Evolutionary conservation across 2,797 vertebrate genomes (phyloP), one percentile per base, ranked within the genome.

Genomic region (Pelochelys cantorii): DNA sequence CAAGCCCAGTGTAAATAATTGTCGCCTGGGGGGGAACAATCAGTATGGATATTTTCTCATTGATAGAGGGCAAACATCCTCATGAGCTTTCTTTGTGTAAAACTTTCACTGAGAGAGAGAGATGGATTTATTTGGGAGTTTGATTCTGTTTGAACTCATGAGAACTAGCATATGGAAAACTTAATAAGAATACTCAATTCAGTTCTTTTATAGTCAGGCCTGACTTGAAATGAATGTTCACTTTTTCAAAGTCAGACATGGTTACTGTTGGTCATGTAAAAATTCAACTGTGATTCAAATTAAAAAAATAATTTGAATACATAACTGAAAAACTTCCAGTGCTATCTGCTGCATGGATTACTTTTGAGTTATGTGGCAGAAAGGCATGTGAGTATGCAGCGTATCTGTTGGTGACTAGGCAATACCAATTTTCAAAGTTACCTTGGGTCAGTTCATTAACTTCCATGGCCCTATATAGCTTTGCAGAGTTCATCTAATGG

Each of bases 131-230:
- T 48, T 48, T 48, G 42, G 42, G 42, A 48, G 42, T 48, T 48
- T 48, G 42, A 48, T 48, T 48, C 42, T 37, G 89, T 95, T 87
- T 93, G 93, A 97, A 93, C 85, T 92, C 42, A 3, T 89, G 89
- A 92, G 90, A 81, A 85, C 91, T 91, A 93, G 7, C 85, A 78
- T 83, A 78, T 79, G n/a, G 57, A 79, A 92, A 94, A 94, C 22
- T 93, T 83, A 88, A 86, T 95, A 92, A 88, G 89, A 93, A 94
- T 96, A 94, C 94, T 89, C 84, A 96, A 34, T 95, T 93, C 53
- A 18, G 18, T 1, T 10, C 86, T 84, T 86, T 87, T 84, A 71
- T 65, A 87, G 81, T 31, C 75, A 71, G 62, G 18, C 57, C 68
- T 94, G 86, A 71, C 37, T 95, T 83, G 29, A n/a, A n/a, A 71